Base-by-base conservation (phyloP, 2,888 invertebrate genomes). In the Chelonus formosanus region DNA sequence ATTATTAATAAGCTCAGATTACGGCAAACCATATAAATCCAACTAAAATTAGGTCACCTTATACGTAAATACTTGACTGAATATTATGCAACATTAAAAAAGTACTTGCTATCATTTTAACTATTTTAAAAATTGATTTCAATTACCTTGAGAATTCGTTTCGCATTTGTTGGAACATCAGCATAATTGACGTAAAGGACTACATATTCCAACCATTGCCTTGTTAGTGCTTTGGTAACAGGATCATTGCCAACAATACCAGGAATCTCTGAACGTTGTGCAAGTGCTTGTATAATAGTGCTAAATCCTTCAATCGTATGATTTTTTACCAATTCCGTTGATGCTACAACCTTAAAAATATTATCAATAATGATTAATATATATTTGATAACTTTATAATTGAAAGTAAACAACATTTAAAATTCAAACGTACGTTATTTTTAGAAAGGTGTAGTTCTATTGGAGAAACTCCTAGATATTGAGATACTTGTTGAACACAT, bases 131-230 rank as follows among this genome's bases (percentile, higher is more conserved):
- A 60, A 36, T 63, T 52, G 0, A 35, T 53, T 69, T 32, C 35
- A 35, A 3, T 82, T 4, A 88, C 89, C 85, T 87, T 86, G 70
- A 89, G 80, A 63, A 88, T 86, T 69, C 76, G 84, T 75, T 84
- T 87, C 0, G 85, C 84, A 75, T 87, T 87, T 0, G 73, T 65
- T 40, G 86, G 77, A 71, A 84, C 85, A 2, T 84, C 84, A 5
- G 86, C 87, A 75, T 88, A 87, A 75, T 87, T 86, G 3, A 85
- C 84, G 78, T 86, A 88, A 79, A 87, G 83, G 2, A 88, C 86
- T 3, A 89, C 85, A 76, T 89, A 89, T 77, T 91, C 91, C 43
- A 91, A 80, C 91, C 91, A 91, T 73, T 91, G 91, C 40, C 73
- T 71, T 0, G 75, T 76, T 10, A 82, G 40, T 62, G 83, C 81